Base-by-base conservation (phyloP, 2,113 vertebrate species). In the Centropus unirufus region DNA sequence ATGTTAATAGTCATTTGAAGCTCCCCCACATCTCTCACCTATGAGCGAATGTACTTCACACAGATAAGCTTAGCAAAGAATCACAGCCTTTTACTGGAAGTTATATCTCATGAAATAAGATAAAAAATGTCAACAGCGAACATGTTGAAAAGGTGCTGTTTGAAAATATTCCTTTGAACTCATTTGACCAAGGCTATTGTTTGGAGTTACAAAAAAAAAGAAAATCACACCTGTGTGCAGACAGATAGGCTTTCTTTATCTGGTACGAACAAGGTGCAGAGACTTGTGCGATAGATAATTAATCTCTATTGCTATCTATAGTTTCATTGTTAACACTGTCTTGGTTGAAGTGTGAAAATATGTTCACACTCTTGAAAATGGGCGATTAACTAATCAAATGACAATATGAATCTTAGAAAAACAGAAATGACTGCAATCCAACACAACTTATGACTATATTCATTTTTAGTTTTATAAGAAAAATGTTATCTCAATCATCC, bases 221-320 rank as follows among this genome's bases (percentile, higher is more conserved):
- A 51, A 84, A 97, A 97, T 98, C 97, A 97, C 97, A 98, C 98
- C 97, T 97, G 94, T 97, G 86, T 93, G 94, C 93, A 97, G 95
- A 97, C 62, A 97, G 93, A 97, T 73, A 97, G 79, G 90, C 84
- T 96, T 86, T 94, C 91, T 97, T 98, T 97, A 95, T 97, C 96
- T 97, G 97, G 93, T 97, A 97, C 96, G 93, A 97, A 97, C 92
- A 98, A 98, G 96, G 97, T 98, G 98, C 93, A 27, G 97, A 96
- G 96, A 97, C 95, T 97, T 97, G 95, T 97, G 97, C 66, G 79
- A 96, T 94, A 98, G 97, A 98, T 98, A 98, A 98, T 98, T 98
- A 98, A 98, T 98, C 97, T 98, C 97, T 96, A 98, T 96, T 98
- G 97, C 97, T 98, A 98, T 98, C 98, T 98, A 97, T 98, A 98